Evolutionary conservation across 1,140 invertebrate genomes (phyloP).

Genomic region (Battus philenor): DNA sequence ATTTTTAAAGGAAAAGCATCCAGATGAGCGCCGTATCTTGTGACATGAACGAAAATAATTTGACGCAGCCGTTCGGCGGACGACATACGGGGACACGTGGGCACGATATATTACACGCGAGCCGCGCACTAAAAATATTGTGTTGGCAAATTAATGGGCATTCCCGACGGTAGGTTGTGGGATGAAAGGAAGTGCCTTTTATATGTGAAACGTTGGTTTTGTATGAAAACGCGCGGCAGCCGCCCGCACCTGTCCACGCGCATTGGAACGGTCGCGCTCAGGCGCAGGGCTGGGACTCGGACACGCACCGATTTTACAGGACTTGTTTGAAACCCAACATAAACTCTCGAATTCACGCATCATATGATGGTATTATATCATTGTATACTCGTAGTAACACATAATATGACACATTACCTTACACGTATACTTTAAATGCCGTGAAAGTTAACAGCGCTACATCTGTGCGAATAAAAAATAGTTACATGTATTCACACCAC

Average conservation of each 20-base stretch:
- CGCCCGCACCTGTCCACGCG: slow-evolving; percentile 65
- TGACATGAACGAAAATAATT: slow-evolving; percentile 76
- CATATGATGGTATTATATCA: too few species aligned
- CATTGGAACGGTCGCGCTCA: slow-evolving; percentile 36
- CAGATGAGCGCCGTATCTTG: slow-evolving; percentile 73
- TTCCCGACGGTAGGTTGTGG: slow-evolving; percentile 70
- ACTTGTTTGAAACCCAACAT: too few species aligned
- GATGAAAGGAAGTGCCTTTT: slow-evolving; percentile 75
- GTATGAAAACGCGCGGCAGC: slow-evolving; percentile 71
- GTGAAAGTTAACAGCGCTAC: too few species aligned
- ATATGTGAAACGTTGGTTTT: slow-evolving; percentile 74
- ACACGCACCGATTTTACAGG: too few species aligned
- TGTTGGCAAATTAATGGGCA: slow-evolving; percentile 76
- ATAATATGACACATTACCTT: too few species aligned
- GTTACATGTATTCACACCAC: too few species aligned
- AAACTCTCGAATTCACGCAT: too few species aligned
- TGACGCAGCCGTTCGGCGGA: slow-evolving; percentile 68
- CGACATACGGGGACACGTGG: slow-evolving; percentile 74
- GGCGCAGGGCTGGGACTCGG: slow-evolving; percentile 12
- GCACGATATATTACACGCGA: slow-evolving; percentile 74
- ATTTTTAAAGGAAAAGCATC: slow-evolving; percentile 73
- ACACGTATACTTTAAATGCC: too few species aligned
- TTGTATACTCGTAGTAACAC: too few species aligned
- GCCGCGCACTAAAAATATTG: slow-evolving; percentile 75
- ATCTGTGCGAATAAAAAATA: too few species aligned